phyloP scores from a whole-genome alignment of 1,140 invertebrate genomes.

The Pogonognathellus flavescens region DNA sequence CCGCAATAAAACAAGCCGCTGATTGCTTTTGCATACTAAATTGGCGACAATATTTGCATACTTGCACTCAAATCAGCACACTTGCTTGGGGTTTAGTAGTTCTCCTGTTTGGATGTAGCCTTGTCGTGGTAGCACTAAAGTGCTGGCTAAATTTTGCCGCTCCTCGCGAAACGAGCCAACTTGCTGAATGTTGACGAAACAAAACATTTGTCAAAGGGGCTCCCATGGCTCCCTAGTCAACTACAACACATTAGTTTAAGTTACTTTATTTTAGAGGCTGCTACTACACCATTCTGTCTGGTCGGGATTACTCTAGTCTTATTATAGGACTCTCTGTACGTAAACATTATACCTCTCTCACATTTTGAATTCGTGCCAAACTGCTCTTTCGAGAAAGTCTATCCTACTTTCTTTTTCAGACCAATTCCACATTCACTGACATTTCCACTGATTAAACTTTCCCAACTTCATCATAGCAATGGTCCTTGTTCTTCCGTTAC shows the following conservation, averaged over 20 bases:
- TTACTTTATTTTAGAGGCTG: slow-evolving; percentile 27
- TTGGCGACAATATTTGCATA: slow-evolving; percentile 58
- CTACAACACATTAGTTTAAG: slow-evolving; percentile 23
- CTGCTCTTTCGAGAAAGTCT: neutral
- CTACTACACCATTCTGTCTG: neutral
- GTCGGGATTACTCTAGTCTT: slow-evolving; percentile 33
- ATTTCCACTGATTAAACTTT: slow-evolving; percentile 27
- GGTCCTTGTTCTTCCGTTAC: too few species aligned
- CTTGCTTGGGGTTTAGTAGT: slow-evolving; percentile 9
- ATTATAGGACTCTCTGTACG: slow-evolving; percentile 15
- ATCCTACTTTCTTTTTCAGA: slow-evolving; percentile 21
- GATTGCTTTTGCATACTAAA: slow-evolving; percentile 64
- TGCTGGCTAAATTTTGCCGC: neutral
- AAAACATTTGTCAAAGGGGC: slow-evolving; percentile 42
- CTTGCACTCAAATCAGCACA: slow-evolving; percentile 51
- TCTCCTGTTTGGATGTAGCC: neutral
- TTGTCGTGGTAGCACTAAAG: neutral
- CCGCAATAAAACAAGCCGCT: slow-evolving; percentile 54
- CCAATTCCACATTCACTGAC: slow-evolving; percentile 4
- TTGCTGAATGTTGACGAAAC: slow-evolving; percentile 49
- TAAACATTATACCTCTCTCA: neutral
- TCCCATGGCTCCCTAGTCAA: slow-evolving; percentile 20
- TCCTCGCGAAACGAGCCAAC: slow-evolving; percentile 40
- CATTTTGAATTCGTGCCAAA: slow-evolving; percentile 42
- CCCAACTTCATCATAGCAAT: neutral